Evolutionary conservation across 1,140 invertebrate genomes (phyloP).

Genomic region (Anagrus nilaparvatae): DNA sequence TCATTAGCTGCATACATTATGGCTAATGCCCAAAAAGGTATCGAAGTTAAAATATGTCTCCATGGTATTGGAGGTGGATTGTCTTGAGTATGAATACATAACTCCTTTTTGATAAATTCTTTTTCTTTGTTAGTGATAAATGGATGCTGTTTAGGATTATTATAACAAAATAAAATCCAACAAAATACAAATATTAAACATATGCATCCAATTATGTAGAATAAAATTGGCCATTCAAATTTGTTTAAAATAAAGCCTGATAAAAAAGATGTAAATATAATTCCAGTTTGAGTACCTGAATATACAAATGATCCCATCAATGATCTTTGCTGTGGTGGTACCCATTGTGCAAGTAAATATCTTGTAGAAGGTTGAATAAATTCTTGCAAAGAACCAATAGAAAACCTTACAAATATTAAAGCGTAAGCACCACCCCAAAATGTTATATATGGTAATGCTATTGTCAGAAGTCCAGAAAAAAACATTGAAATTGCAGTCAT

Average conservation of each 20-base stretch:
- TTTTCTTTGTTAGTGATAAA: constrained; percentile 71
- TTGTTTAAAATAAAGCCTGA: constrained; percentile 50
- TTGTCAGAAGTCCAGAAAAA: constrained; percentile 62
- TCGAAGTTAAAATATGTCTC: constrained; percentile 62
- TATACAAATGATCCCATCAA: constrained; percentile 63
- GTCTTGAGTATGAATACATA: constrained; percentile 44
- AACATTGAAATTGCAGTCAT: constrained; percentile 65
- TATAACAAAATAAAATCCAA: constrained; percentile 65
- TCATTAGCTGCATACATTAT: constrained; percentile 72
- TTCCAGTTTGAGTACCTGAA: constrained; percentile 60
- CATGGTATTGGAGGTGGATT: constrained; percentile 56
- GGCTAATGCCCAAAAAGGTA: constrained; percentile 63
- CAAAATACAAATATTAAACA: constrained; percentile 63
- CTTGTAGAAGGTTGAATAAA: constrained; percentile 67
- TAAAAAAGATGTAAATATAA: constrained; percentile 65
- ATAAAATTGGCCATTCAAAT: constrained; percentile 63
- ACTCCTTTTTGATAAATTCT: constrained; percentile 56
- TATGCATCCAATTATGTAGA: constrained; percentile 71
- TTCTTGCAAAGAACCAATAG: constrained; percentile 66
- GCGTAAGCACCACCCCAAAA: constrained; percentile 47
- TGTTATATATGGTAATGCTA: constrained; percentile 52
- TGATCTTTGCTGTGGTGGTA: constrained; percentile 58
- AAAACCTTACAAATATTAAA: constrained; percentile 52
- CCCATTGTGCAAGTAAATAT: constrained; percentile 62
- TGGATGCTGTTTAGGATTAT: constrained; percentile 68